A percentile compares a stretch with the other conserved stretches of the same genome.
Evolutionary conservation across 2,888 invertebrate species (phyloP).

Genomic region (Psococerastis gibbosa): DNA sequence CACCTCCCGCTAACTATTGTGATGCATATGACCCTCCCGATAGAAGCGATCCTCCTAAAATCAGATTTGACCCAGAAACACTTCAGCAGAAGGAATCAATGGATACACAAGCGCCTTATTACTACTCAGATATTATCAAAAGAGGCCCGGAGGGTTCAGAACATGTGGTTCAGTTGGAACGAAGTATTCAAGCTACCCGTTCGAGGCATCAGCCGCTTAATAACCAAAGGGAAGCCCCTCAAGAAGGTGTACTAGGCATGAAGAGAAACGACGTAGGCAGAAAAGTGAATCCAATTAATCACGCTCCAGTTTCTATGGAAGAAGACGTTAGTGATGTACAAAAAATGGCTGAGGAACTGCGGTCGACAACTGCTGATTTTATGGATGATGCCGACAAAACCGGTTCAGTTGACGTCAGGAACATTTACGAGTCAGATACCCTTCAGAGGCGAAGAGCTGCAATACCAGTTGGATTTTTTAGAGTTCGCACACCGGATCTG

Average conservation of each 20-base stretch:
- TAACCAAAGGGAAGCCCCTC: slow-evolving; percentile 45
- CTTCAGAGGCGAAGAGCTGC: slow-evolving; percentile 38
- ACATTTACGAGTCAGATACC: slow-evolving; percentile 50
- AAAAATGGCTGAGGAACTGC: slow-evolving; percentile 24
- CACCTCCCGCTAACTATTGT: slow-evolving; percentile 7
- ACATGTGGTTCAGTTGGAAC: slow-evolving; percentile 8
- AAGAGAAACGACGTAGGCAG: slow-evolving; percentile 42
- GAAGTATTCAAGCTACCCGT: not conserved
- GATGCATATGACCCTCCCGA: slow-evolving; percentile 4
- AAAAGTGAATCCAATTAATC: slow-evolving; percentile 52
- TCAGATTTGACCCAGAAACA: slow-evolving; percentile 4
- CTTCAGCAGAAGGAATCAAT: not conserved
- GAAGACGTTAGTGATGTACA: slow-evolving; percentile 24
- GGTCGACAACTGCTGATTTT: slow-evolving; percentile 23
- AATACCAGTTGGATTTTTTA: slow-evolving; percentile 16
- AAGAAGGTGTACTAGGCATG: slow-evolving; percentile 17
- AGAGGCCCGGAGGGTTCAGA: slow-evolving; percentile 11
- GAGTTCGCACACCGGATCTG: slow-evolving; percentile 24
- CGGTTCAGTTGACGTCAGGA: slow-evolving; percentile 40
- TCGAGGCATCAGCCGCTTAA: slow-evolving; percentile 31
- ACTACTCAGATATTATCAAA: slow-evolving; percentile 55
- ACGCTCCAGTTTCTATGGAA: slow-evolving; percentile 32
- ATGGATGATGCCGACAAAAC: slow-evolving; percentile 24
- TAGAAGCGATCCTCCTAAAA: not conserved
- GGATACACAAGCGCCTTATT: slow-evolving; percentile 44